Conservation (phyloP, 2,888 invertebrate genomes). For the Bugulina stolonifera region DNA sequence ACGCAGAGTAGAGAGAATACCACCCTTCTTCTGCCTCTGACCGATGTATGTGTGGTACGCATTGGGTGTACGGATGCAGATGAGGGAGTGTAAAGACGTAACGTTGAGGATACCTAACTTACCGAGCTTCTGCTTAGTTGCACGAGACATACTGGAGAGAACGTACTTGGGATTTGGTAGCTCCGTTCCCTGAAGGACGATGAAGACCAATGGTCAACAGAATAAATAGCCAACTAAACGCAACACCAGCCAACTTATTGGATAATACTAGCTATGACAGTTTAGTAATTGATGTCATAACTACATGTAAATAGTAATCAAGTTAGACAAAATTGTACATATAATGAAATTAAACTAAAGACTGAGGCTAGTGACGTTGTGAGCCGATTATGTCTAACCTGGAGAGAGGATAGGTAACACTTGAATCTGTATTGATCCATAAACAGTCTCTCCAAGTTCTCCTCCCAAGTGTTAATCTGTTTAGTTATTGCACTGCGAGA, state of each 20-base stretch:
- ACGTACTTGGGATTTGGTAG: slow-evolving; percentile 96
- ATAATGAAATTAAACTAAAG: too few relatives aligned
- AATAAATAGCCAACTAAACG: background rate
- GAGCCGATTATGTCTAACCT: slow-evolving; percentile 55
- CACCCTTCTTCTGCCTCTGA: slow-evolving; percentile 6
- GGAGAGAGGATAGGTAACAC: slow-evolving; percentile 94
- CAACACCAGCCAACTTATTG: too few relatives aligned
- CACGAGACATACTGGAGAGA: slow-evolving; percentile 86
- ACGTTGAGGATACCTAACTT: slow-evolving; percentile 94
- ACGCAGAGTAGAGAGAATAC: slow-evolving; percentile 9
- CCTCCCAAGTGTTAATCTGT: slow-evolving; percentile 93
- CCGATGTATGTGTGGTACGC: slow-evolving; percentile 21
- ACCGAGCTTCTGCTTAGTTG: slow-evolving; percentile 88
- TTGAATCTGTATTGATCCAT: slow-evolving; percentile 92
- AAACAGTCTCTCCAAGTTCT: slow-evolving; percentile 88
- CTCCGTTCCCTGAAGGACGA: slow-evolving; percentile 58
- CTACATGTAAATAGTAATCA: too few relatives aligned
- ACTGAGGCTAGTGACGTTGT: too few relatives aligned
- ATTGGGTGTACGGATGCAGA: slow-evolving; percentile 83
- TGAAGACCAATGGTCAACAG: background rate
- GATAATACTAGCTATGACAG: too few relatives aligned
- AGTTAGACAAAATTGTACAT: too few relatives aligned
- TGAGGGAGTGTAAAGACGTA: slow-evolving; percentile 94
- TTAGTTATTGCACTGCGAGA: slow-evolving; percentile 83
- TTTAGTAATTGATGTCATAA: too few relatives aligned